Evolutionary conservation across 2,888 invertebrate species (phyloP), one percentile per base, ranked within the genome.

Genomic region (Dryococelus australis): DNA sequence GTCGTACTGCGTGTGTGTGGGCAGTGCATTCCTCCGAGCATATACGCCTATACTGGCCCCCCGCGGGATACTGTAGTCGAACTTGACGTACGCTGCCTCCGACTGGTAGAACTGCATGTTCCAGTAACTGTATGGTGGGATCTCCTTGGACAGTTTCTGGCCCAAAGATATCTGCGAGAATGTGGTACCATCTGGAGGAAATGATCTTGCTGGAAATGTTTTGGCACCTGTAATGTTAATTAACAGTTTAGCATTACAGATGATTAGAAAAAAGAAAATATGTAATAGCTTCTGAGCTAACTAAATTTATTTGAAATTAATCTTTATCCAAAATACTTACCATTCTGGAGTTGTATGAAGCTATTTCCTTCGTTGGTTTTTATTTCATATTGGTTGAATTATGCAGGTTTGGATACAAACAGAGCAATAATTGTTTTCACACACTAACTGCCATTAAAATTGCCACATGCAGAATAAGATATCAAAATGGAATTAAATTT

Each of bases 91-190:
- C 85, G 97, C 97, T 87, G 98, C 96, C 93, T 98, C 97, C 88
- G 97, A 97, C 93, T 98, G 98, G 93, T 97, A 98, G 93, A 99
- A 98, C 93, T 98, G 98, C 96, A 98, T 97, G 93, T 98, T 98
- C 98, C 98, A 98, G 93, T 98, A 98, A 92, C 98, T 97, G 93
- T 98, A 98, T 89, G 98, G 96, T 91, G 97, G 96, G 92, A 99
- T 97, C 93, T 97, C 96, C 93, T 97, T 96, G 91, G 97, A 96
- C 91, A 98, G 94, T 92, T 97, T 96, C 93, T 97, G 96, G 90
- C 98, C 98, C 91, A 98, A 94, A 90, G 96, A 95, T 91, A 98
- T 97, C 94, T 98, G 97, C 91, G 96, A 96, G 93, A 98, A 98
- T 87, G 98, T 97, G 90, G 97, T 98, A 90, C 98, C 97, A 92